Evolutionary conservation across 2,888 invertebrate species (phyloP).

Genomic region (Eupithecia dodoneata): DNA sequence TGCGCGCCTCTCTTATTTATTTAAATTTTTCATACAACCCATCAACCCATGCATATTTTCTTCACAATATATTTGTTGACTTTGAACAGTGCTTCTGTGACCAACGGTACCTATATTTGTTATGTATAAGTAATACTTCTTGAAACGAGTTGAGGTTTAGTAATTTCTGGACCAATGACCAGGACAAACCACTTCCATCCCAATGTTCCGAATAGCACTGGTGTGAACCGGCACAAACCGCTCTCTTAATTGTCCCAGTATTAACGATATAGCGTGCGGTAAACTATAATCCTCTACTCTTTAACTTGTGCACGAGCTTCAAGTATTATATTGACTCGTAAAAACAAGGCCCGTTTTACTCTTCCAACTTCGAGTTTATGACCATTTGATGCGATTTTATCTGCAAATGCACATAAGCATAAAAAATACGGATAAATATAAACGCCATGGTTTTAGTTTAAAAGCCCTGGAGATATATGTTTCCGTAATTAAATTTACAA

Average conservation of each 20-base stretch:
- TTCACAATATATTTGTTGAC: no score
- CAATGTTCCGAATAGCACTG: slow-evolving; percentile 56
- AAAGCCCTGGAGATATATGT: background rate
- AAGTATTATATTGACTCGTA: slow-evolving; percentile 2
- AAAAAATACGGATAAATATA: background rate
- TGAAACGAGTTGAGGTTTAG: background rate
- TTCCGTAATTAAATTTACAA: background rate
- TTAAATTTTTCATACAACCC: no score
- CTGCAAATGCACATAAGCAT: background rate
- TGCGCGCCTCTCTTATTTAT: no score
- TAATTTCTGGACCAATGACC: slow-evolving; percentile 17
- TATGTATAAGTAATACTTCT: background rate
- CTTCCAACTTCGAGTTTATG: background rate
- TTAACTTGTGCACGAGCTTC: slow-evolving; percentile 6
- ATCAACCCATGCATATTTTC: no score
- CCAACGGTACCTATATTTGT: background rate
- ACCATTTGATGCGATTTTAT: background rate
- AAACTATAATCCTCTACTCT: slow-evolving; percentile 55
- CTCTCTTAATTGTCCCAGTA: slow-evolving; percentile 63
- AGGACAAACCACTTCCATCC: slow-evolving; percentile 56
- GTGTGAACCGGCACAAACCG: slow-evolving; percentile 59
- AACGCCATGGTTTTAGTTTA: background rate
- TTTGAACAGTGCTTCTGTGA: background rate
- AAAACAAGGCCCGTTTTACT: background rate
- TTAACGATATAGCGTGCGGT: slow-evolving; percentile 61